Evolutionary conservation across 2,113 vertebrate species (phyloP).

Genomic region (Kryptolebias marmoratus): DNA sequence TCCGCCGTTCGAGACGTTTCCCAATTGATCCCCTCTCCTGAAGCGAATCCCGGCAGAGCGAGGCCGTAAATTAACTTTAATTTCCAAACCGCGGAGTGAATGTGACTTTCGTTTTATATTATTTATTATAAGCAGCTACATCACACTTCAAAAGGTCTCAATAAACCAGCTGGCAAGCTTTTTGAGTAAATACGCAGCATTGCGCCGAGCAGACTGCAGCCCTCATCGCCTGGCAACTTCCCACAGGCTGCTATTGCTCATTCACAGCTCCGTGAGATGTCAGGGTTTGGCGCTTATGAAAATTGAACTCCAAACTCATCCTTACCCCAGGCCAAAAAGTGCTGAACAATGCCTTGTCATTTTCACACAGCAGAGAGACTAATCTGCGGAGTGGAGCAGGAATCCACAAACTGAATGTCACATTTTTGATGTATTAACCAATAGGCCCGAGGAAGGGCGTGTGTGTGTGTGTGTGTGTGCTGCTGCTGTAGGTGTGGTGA

Average conservation of each 20-base stretch:
- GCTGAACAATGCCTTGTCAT: conserved; percentile 58
- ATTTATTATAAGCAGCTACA: conserved; percentile 63
- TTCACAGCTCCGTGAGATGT: conserved; percentile 58
- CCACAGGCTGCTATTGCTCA: conserved; percentile 54
- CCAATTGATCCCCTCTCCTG: conserved; percentile 46
- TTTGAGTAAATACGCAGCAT: conserved; percentile 42
- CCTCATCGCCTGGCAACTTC: conserved; percentile 44
- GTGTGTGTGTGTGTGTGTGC: neutral
- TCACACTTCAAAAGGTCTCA: conserved; percentile 68
- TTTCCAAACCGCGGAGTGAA: conserved; percentile 50
- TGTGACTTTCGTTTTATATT: conserved; percentile 50
- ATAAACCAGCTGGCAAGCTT: conserved; percentile 51
- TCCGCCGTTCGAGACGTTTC: conserved; percentile 25
- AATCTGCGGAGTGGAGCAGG: conserved; percentile 57
- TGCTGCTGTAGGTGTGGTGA: neutral
- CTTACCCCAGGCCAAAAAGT: conserved; percentile 56
- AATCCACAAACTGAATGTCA: conserved; percentile 42
- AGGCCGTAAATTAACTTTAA: conserved; percentile 53
- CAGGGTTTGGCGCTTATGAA: conserved; percentile 57
- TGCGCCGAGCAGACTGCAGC: conserved; percentile 32
- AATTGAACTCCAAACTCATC: conserved; percentile 71
- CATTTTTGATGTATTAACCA: conserved; percentile 32
- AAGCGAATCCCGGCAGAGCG: conserved; percentile 48
- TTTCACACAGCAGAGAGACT: conserved; percentile 56
- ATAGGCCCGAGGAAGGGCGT: neutral